A percentile compares a stretch with the other conserved stretches of the same genome.
These are phyloP conservation scores for Falco punctatus DNA, from an alignment of 2,113 vertebrate species.

Conservation along the genomic window DNA sequence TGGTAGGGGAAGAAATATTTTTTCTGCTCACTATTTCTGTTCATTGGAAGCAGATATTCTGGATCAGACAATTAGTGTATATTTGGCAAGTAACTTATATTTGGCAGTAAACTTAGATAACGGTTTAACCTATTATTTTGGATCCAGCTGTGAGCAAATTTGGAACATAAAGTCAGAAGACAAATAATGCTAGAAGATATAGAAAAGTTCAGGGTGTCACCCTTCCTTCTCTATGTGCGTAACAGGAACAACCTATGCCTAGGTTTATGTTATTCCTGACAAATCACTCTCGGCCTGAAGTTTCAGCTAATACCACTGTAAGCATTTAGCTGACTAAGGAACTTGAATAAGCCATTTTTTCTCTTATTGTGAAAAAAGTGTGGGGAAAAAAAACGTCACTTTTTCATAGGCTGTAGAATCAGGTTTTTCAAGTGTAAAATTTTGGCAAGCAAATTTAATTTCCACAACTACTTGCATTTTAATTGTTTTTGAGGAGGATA, in stretches of 20 bases:
- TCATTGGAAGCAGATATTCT: background rate
- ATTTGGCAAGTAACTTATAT: background rate
- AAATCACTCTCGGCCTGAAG: background rate
- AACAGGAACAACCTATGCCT: background rate
- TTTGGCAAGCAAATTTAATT: background rate
- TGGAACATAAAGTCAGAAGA: background rate
- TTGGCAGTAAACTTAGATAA: background rate
- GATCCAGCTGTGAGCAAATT: background rate
- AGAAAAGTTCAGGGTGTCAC: background rate
- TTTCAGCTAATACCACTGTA: background rate
- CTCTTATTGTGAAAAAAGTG: background rate
- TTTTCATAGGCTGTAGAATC: background rate
- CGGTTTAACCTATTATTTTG: background rate
- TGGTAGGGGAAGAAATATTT: background rate
- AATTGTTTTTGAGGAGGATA: background rate
- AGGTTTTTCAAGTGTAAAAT: background rate
- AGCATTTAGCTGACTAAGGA: background rate
- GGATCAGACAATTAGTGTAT: background rate
- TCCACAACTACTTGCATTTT: background rate
- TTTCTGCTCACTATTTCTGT: background rate
- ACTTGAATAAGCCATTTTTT: background rate
- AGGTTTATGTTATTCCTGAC: background rate
- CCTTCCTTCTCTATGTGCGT: background rate
- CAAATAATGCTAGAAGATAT: background rate
- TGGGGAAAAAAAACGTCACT: rapidly evolving